Percentiles rank a stretch among this genome's conserved stretches.
Conservation (phyloP, 2,797 vertebrate genomes). For the Leontopithecus rosalia region DNA sequence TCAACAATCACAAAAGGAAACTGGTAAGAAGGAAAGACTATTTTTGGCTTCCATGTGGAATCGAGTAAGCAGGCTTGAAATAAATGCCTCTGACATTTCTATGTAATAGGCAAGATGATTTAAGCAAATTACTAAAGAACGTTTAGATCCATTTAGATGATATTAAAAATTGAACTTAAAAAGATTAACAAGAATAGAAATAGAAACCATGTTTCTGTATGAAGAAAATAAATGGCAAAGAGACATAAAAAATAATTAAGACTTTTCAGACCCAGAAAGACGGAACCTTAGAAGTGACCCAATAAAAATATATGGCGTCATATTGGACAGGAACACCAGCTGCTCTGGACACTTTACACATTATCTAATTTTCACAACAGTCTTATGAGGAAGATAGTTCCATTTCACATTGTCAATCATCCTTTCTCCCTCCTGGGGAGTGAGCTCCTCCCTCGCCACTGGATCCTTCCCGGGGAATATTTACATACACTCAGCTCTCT, state of each 20-base stretch:
- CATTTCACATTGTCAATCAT: not conserved
- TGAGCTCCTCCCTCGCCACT: not conserved
- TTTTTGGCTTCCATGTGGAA: not conserved
- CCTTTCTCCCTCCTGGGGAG: not conserved
- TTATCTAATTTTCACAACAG: not conserved
- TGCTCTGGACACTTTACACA: not conserved
- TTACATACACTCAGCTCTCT: not conserved
- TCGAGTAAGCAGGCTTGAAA: not conserved
- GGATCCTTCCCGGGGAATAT: not conserved
- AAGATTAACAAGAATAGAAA: not conserved
- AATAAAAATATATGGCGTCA: not conserved
- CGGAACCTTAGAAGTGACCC: not conserved
- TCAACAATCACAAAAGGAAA: constrained; percentile 43
- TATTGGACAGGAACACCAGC: not conserved
- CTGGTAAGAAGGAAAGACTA: not conserved
- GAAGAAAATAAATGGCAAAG: constrained; percentile 29
- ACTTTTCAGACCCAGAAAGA: not conserved
- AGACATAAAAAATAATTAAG: not conserved
- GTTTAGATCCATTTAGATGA: not conserved
- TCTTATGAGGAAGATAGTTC: not conserved
- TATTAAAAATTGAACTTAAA: not conserved
- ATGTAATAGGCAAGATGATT: not conserved
- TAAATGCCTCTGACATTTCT: not conserved
- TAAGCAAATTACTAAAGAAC: not conserved
- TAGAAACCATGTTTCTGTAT: not conserved